These are phyloP conservation scores for Phania funesta DNA, from an alignment of 2,888 invertebrate genomes.

Conservation along the genomic window DNA sequence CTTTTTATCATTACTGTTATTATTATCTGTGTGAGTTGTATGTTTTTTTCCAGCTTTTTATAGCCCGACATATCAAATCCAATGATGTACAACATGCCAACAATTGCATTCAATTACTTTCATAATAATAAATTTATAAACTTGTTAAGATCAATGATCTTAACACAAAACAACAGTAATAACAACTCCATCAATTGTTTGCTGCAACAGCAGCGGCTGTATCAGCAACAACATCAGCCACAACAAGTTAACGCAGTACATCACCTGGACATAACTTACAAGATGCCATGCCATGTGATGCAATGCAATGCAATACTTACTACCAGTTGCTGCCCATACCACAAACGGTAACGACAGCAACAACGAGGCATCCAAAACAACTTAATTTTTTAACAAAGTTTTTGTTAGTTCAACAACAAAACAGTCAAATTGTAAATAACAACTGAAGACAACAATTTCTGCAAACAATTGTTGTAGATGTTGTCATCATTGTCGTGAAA, in stretches of 20 bases:
- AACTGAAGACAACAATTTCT: conserved; percentile 54
- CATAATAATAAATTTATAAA: conserved; percentile 66
- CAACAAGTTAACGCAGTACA: conserved; percentile 60
- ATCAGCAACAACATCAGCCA: conserved; percentile 17
- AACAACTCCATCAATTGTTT: conserved; percentile 58
- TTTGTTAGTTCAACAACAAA: conserved; percentile 41
- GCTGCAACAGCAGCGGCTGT: conserved; percentile 32
- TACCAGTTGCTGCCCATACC: conserved; percentile 64
- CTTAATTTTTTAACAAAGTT: conserved; percentile 49
- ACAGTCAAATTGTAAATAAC: conserved; percentile 63
- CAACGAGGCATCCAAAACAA: conserved; percentile 56
- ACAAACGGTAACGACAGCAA: conserved; percentile 32
- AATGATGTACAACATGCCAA: conserved; percentile 57
- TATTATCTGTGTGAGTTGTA: conserved; percentile 10
- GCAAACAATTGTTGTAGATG: conserved; percentile 70
- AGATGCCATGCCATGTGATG: conserved; percentile 54
- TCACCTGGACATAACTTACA: conserved; percentile 63
- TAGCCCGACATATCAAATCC: conserved; percentile 37
- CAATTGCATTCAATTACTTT: conserved; percentile 66
- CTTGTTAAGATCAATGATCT: conserved; percentile 67
- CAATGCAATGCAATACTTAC: conserved; percentile 47
- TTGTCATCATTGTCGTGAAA: conserved; percentile 75
- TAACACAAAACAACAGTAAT: conserved; percentile 65
- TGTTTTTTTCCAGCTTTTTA: neutral
- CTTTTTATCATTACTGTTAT: conserved; percentile 31